Percentiles rank a stretch among this genome's conserved stretches.
Evolutionary conservation across 2,888 invertebrate species (phyloP).

Genomic region (Parochlus steinenii): DNA sequence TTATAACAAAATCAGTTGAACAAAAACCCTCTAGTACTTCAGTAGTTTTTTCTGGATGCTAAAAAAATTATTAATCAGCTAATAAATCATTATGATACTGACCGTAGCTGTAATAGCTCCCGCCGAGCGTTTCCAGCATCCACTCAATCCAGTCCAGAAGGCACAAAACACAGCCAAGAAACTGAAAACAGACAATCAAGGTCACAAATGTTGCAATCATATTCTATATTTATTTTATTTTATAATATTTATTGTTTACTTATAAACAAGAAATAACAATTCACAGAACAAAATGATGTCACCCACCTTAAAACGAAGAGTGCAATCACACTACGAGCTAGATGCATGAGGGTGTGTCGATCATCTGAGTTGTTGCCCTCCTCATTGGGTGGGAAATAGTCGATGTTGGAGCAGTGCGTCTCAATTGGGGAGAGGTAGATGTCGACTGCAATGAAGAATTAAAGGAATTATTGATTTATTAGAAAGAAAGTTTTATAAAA

Average conservation of each 20-base stretch:
- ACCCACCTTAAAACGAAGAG: conserved; percentile 58
- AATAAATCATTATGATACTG: conserved; percentile 69
- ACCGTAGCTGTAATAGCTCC: conserved; percentile 89
- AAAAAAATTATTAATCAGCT: conserved; percentile 55
- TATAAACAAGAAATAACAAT: too few relatives aligned
- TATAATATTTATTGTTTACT: too few relatives aligned
- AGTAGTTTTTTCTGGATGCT: neutral
- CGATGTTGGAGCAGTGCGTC: conserved; percentile 87
- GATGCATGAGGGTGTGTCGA: conserved; percentile 63
- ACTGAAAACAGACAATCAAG: conserved; percentile 27
- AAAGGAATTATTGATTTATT: conserved; percentile 4
- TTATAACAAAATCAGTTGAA: too few relatives aligned
- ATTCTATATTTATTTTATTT: too few relatives aligned
- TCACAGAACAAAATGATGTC: conserved; percentile 14
- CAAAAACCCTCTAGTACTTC: too few relatives aligned
- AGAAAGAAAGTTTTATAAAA: too few relatives aligned
- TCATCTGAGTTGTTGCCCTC: conserved; percentile 26
- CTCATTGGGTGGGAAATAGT: conserved; percentile 72
- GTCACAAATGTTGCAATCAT: neutral
- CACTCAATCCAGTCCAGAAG: conserved; percentile 81
- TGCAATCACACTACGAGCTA: conserved; percentile 86
- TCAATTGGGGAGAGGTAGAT: conserved; percentile 84
- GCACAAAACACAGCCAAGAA: conserved; percentile 84
- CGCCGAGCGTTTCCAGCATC: conserved; percentile 91
- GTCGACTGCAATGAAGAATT: conserved; percentile 48